A percentile compares a stretch with the other conserved stretches of the same genome.
Evolutionary conservation across 2,888 invertebrate genomes (phyloP).

Genomic region (Ichneumon xanthorius): DNA sequence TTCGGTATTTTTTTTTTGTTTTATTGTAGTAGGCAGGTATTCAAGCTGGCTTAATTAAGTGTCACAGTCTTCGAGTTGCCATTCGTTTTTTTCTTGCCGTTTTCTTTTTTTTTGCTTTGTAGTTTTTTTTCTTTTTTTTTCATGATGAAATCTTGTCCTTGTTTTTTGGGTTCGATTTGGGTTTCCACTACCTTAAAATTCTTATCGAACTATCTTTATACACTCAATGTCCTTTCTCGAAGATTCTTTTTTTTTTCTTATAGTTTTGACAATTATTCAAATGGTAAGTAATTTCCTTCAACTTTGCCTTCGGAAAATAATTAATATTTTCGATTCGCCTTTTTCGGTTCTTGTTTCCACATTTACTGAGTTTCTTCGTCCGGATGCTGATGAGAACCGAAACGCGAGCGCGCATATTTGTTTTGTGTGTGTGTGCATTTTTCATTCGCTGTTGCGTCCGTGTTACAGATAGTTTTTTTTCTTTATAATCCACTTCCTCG

Average conservation of each 20-base stretch:
- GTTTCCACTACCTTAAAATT: conserved; percentile 59
- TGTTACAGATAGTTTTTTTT: conserved; percentile 67
- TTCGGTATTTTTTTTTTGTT: conserved; percentile 43
- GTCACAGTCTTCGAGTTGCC: conserved; percentile 81
- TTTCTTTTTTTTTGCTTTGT: conserved; percentile 37
- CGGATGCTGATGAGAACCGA: conserved; percentile 20
- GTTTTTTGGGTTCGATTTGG: conserved; percentile 62
- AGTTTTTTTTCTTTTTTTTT: conserved; percentile 40
- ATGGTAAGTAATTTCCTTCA: conserved; percentile 41
- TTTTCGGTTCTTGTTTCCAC: conserved; percentile 23
- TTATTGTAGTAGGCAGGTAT: conserved; percentile 82
- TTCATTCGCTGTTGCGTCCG: conserved; percentile 34
- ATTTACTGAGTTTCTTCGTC: neutral
- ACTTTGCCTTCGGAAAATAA: conserved; percentile 43
- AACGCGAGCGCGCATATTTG: neutral
- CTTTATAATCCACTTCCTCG: conserved; percentile 34
- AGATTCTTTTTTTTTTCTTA: conserved; percentile 22
- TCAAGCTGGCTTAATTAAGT: conserved; percentile 83
- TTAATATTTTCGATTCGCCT: conserved; percentile 19
- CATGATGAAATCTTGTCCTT: conserved; percentile 19
- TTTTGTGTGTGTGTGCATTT: conserved; percentile 29
- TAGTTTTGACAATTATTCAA: conserved; percentile 16
- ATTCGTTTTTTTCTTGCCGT: conserved; percentile 57
- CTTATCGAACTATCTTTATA: conserved; percentile 56
- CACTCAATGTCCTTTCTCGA: conserved; percentile 45